These are phyloP conservation scores for Mesoligia furuncula DNA, from an alignment of 2,888 invertebrate species.

Conservation along the genomic window DNA sequence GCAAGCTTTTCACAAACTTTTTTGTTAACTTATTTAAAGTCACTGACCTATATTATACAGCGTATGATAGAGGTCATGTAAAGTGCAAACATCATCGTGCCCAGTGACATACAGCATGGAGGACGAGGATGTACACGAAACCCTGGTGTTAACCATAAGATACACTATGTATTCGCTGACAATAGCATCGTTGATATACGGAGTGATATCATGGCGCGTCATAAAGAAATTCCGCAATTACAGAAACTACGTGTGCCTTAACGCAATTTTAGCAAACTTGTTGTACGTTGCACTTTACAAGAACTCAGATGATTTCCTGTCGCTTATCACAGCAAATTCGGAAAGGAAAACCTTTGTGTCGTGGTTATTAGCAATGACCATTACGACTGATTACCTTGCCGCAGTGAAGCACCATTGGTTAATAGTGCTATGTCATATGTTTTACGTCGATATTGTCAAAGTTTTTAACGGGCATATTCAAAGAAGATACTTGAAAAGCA, in stretches of 20 bases:
- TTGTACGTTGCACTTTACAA: not conserved
- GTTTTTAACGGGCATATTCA: not conserved
- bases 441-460: not conserved
- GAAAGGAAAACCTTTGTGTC: not conserved
- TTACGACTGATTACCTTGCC: not conserved
- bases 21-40: not conserved
- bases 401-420: not conserved
- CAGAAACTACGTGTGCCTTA: not conserved
- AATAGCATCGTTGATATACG: not conserved
- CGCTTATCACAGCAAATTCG: accelerated
- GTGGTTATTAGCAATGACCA: not conserved
- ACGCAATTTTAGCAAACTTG: not conserved
- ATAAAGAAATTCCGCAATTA: not conserved
- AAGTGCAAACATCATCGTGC: not conserved
- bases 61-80: no score
- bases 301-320: not conserved
- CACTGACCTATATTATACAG: no score
- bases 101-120: not conserved
- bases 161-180: not conserved
- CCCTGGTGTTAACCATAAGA: not conserved
- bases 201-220: not conserved
- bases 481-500: not conserved
- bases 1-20: not conserved
- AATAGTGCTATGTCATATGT: not conserved
- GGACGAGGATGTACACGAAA: not conserved